Evolutionary conservation across 2,113 vertebrate genomes (phyloP).

Genomic region (Festucalex cinctus): DNA sequence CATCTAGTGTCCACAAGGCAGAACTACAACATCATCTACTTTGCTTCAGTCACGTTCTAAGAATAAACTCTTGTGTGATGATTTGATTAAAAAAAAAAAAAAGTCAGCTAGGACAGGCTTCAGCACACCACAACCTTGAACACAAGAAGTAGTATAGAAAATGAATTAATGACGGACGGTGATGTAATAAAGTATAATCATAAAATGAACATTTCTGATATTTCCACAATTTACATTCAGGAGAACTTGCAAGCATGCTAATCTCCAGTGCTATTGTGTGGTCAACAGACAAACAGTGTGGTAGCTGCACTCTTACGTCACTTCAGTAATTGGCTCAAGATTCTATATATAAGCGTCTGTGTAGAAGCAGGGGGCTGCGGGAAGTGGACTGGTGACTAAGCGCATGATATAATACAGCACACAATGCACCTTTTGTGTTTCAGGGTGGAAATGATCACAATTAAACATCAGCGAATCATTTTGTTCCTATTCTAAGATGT

Average conservation of each 20-base stretch:
- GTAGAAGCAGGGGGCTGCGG: neutral
- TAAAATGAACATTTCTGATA: neutral
- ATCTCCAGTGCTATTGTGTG: neutral
- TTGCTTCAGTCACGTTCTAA: too few species aligned
- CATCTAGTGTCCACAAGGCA: conserved; percentile 89
- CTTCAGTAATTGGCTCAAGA: conserved; percentile 45
- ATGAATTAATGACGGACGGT: too few species aligned
- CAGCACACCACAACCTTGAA: too few species aligned
- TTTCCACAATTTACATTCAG: too few species aligned
- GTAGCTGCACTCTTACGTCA: conserved; percentile 12
- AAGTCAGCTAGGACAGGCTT: neutral
- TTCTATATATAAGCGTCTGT: conserved; percentile 29
- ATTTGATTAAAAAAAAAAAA: too few species aligned
- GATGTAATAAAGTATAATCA: too few species aligned
- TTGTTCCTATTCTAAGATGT: neutral
- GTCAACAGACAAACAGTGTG: conserved; percentile 14
- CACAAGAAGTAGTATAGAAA: too few species aligned
- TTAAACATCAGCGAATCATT: neutral
- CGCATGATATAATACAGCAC: neutral
- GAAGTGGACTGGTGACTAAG: neutral
- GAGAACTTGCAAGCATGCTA: neutral
- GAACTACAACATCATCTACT: conserved; percentile 22
- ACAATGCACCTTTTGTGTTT: neutral
- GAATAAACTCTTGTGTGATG: too few species aligned
- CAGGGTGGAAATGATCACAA: neutral